A percentile compares a stretch with the other conserved stretches of the same genome.
phyloP scores from a whole-genome alignment of 2,113 vertebrate genomes.

The Pollachius pollachius region DNA sequence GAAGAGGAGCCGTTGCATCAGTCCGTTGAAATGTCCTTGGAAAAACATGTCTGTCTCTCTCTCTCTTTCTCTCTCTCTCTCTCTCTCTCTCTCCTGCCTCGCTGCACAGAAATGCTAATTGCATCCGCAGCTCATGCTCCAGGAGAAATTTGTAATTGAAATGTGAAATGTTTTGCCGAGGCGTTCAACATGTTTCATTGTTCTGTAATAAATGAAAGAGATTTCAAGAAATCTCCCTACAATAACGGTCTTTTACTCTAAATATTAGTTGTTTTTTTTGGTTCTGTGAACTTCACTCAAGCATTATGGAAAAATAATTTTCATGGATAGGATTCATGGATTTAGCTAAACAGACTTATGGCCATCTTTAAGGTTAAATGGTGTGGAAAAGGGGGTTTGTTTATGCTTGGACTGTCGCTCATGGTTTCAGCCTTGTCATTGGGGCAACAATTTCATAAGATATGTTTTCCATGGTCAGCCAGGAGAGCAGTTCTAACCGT shows the following conservation, averaged over 20 bases:
- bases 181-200: conserved; percentile 11
- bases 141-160: conserved; percentile 38
- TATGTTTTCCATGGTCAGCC: conserved; percentile 15
- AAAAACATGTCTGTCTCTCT: conserved; percentile 45
- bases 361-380: too few relatives aligned
- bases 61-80: conserved; percentile 19
- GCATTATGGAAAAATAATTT: too few relatives aligned
- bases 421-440: too few relatives aligned
- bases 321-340: too few relatives aligned
- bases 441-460: conserved; percentile 37
- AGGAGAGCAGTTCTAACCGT: background rate
- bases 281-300: too few relatives aligned
- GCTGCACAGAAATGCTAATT: conserved; percentile 47
- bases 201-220: conserved; percentile 19
- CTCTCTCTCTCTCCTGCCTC: conserved; percentile 18
- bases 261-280: too few relatives aligned
- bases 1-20: conserved; percentile 70
- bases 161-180: conserved; percentile 14
- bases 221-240: background rate
- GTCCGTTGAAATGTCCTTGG: conserved; percentile 55
- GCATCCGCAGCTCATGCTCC: conserved; percentile 31
- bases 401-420: too few relatives aligned
- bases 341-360: too few relatives aligned
- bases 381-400: too few relatives aligned
- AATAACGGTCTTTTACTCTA: too few relatives aligned